phyloP scores from a whole-genome alignment of 1,140 invertebrate genomes.

The Chionoecetes opilio region DNA sequence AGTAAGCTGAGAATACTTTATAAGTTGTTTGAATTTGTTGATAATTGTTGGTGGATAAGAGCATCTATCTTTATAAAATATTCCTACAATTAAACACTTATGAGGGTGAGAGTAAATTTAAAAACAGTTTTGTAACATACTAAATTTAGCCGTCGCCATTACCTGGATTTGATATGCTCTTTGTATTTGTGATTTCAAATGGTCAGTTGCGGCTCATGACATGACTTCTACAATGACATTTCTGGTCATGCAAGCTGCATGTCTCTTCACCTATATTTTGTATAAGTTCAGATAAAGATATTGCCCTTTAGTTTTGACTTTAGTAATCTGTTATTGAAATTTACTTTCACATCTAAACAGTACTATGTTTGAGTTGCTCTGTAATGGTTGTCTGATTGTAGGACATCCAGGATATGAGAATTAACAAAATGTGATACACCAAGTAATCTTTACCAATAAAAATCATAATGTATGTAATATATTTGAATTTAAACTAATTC shows the following conservation, averaged over 20 bases:
- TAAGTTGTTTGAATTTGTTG: neutral
- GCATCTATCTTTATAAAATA: neutral
- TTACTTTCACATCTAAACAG: constrained; percentile 44
- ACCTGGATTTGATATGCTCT: neutral
- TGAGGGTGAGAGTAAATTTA: neutral
- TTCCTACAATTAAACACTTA: neutral
- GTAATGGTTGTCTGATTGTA: neutral
- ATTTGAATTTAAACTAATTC: neutral
- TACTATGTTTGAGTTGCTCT: constrained; percentile 23
- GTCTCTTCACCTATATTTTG: neutral
- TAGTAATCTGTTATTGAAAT: neutral
- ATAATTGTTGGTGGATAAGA: constrained; percentile 13
- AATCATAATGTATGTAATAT: constrained; percentile 64
- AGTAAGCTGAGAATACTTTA: neutral
- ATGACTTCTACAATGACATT: neutral
- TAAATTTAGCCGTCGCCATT: neutral
- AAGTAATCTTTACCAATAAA: constrained; percentile 72
- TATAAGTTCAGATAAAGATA: neutral
- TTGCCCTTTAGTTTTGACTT: constrained; percentile 10
- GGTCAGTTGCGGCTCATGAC: neutral
- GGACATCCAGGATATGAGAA: constrained; percentile 53
- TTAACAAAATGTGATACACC: constrained; percentile 65
- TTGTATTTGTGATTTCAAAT: neutral
- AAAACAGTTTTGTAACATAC: neutral
- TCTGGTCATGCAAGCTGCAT: neutral